Evolutionary conservation across 2,888 invertebrate species (phyloP), one percentile per base, ranked within the genome.

Genomic region (Prenolepis imparis): DNA sequence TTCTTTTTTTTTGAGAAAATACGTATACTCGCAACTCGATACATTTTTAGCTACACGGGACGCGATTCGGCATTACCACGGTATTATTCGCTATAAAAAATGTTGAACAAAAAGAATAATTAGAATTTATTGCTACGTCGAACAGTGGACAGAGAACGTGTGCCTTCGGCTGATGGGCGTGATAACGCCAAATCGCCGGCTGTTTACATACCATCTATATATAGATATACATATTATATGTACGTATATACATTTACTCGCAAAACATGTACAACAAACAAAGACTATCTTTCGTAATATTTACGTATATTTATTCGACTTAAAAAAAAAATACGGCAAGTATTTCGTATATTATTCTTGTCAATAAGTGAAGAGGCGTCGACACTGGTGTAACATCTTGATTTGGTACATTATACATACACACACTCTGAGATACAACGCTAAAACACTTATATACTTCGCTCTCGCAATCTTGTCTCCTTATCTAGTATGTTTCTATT

Each of bases 401-500:
- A n/a, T 80, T 80, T 82, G 80, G 59, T 83, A 86, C 81, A 68
- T 82, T 77, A 83, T 67, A 90, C 80, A 83, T 67, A 88, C 80
- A 84, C 83, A 86, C 86, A 85, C 83, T 83, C 84, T 68, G 84
- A 81, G 84, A 81, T 85, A 90, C 84, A 83, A 88, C 84, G 85
- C 87, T 90, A 88, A 88, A 86, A 90, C 87, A 90, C 87, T 87
- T 90, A 90, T 88, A 88, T 75, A 88, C 86, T 87, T 90, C 87
- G 83, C 83, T 89, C 77, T 89, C 77, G 86, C 86, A 84, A 88
- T 88, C 87, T n/a, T 52, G 82, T 90, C 85, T 88, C 89, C 93
- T 93, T 93, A 93, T 88, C 92, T 93, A 93, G 90, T 93, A 93
- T 93, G 93, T 93, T 93, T 93, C 93, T 93, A 93, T 93, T 93